These are phyloP conservation scores for Apis cerana DNA, from an alignment of 1,140 invertebrate genomes.

Conservation along the genomic window DNA sequence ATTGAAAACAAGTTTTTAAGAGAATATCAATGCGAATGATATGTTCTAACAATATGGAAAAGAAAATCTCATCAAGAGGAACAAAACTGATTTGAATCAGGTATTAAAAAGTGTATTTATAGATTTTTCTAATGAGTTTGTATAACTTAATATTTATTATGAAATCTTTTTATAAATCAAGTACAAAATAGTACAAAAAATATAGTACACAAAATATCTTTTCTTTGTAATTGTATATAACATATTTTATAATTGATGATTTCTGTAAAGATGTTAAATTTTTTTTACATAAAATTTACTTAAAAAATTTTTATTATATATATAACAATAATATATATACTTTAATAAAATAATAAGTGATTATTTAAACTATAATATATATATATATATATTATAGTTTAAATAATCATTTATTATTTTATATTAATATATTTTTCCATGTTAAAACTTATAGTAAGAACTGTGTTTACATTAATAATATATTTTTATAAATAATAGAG, in stretches of 20 bases:
- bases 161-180: neutral
- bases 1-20: neutral
- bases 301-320: neutral
- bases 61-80: neutral
- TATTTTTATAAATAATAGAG: slow-evolving; percentile 7
- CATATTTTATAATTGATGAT: neutral
- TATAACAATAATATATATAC: neutral
- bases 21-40: neutral
- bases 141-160: neutral
- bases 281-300: neutral
- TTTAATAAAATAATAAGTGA: neutral
- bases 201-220: neutral
- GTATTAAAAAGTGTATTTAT: slow-evolving; percentile 4
- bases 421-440: slow-evolving; percentile 3
- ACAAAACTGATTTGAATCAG: neutral
- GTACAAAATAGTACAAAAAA: slow-evolving; percentile 1
- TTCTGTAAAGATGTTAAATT: neutral
- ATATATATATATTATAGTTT: slow-evolving; percentile 16
- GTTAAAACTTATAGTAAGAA: neutral
- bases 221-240: neutral
- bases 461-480: neutral
- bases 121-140: neutral
- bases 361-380: slow-evolving; percentile 16
- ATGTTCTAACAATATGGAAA: neutral
- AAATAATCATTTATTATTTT: neutral